Conservation (phyloP, 2,113 vertebrate genomes). For the Ifrita kowaldi region DNA sequence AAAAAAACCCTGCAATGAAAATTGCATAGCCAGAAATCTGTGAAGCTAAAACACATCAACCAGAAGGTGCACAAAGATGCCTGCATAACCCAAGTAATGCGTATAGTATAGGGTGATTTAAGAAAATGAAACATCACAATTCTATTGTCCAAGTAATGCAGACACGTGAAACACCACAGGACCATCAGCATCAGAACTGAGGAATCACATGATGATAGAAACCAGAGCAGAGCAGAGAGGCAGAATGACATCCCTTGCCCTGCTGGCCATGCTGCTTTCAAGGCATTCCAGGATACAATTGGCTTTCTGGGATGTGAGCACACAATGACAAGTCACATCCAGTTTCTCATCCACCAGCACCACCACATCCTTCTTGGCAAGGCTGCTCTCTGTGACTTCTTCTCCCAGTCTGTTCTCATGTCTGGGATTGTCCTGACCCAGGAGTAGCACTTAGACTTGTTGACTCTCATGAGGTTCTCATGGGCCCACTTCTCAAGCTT, state of each 20-base stretch:
- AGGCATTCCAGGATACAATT: neutral
- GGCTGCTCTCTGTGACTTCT: neutral
- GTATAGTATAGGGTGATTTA: rapidly evolving
- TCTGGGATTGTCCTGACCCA: neutral
- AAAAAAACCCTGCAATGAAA: neutral
- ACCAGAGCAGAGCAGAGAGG: neutral
- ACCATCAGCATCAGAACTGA: neutral
- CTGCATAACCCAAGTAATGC: neutral
- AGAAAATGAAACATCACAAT: neutral
- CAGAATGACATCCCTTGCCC: neutral
- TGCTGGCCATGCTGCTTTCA: rapidly evolving
- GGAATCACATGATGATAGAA: neutral
- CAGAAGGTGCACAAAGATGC: neutral
- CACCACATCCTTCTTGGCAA: neutral
- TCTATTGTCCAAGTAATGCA: neutral
- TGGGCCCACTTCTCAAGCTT: neutral
- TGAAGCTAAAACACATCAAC: neutral
- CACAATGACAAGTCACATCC: too few species aligned
- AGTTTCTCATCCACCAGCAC: neutral
- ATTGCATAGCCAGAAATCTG: neutral
- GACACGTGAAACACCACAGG: neutral
- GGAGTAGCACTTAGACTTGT: neutral
- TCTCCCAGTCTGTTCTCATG: neutral
- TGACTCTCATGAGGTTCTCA: neutral
- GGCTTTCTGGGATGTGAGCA: neutral